Base-by-base conservation (phyloP, 2,113 vertebrate species). In the Zingel zingel region DNA sequence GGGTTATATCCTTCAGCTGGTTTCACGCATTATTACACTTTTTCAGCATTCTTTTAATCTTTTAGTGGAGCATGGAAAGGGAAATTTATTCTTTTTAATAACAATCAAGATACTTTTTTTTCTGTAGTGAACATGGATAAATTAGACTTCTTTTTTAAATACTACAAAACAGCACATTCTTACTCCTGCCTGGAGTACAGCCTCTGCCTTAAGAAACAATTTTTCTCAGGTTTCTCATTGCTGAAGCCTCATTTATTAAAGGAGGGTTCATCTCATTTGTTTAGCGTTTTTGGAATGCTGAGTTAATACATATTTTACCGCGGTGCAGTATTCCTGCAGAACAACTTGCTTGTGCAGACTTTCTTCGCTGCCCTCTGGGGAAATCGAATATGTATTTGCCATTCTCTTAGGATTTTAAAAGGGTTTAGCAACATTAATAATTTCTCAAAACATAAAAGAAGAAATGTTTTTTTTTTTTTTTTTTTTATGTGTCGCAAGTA, bases 401-500 rank as follows among this genome's bases (percentile, higher is more conserved):
- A 85, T 88, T 92, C 93, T 93, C 88, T 77, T 74, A 78, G 88
- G 91, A 86, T 84, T 92, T 90, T 64, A 81, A 88, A 92, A 91
- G 84, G 83, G 61, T 91, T 93, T 90, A 93, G 92, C 75, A 79
- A 90, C 93, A 94, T 95, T 92, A 94, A 93, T 94, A 94, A 94
- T 94, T 95, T 94, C 86, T 89, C 56, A 86, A 91, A 92, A 92
- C 89, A 92, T 92, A 81, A 93, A 93, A 91, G 84, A 79, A 66
- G 81, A 84, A 88, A 82, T 85, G 81, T 84, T 86, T 79, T 83
- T 89, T 83, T 56, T 84, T 89, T 83, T 91, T 43, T 33, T 61
- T 11, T 84, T 90, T 83, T 91, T 39, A 79, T 92, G 33, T 86
- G 72, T 82, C 50, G 23, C 73, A 79, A 85, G 25, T 73, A 65